phyloP scores from a whole-genome alignment of 2,113 vertebrate genomes.

The Podarcis raffonei region DNA sequence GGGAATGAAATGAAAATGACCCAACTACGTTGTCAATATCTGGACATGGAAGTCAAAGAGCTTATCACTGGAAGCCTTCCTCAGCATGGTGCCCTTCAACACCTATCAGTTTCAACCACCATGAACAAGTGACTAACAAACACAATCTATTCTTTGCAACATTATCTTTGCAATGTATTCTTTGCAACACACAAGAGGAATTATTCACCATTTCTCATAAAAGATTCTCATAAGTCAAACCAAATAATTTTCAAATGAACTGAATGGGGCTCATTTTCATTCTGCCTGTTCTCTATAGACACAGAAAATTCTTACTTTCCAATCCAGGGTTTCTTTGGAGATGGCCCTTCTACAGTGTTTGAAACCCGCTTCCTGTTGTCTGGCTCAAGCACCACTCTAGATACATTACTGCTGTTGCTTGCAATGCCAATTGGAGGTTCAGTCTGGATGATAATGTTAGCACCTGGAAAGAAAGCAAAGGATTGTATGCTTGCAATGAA shows the following conservation, averaged over 20 bases:
- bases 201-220: neutral
- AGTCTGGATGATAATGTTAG: constrained; percentile 95
- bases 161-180: neutral
- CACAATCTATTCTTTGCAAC: accelerated
- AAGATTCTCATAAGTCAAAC: neutral
- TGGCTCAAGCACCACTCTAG: constrained; percentile 88
- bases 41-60: neutral
- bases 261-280: neutral
- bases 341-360: constrained; percentile 81
- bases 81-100: too few species aligned
- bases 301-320: constrained; percentile 86
- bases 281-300: neutral
- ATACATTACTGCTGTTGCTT: constrained; percentile 78
- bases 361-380: constrained; percentile 88
- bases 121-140: too few species aligned
- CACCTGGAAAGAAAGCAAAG: constrained; percentile 77
- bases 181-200: neutral
- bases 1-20: neutral
- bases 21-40: neutral
- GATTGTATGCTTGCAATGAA: constrained; percentile 29
- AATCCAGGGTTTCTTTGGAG: constrained; percentile 90
- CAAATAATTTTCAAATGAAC: neutral
- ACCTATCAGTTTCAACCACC: too few species aligned
- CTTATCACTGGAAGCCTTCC: neutral
- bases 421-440: constrained; percentile 83